Percentiles rank a stretch among this genome's conserved stretches.
phyloP scores from a whole-genome alignment of 2,797 vertebrate genomes.

The Ceryle rudis region DNA sequence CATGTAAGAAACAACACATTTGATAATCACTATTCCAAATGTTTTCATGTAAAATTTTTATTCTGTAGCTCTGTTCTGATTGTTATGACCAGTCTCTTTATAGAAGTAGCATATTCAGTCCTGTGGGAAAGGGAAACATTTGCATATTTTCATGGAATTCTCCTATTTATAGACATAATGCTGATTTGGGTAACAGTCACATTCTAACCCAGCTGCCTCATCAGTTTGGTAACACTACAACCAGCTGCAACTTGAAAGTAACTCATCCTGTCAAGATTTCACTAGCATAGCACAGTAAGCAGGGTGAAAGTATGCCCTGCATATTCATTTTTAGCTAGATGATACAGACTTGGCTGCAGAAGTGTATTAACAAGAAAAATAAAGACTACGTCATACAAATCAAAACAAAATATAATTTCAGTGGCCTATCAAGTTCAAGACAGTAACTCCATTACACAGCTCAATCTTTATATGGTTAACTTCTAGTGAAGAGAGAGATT shows the following conservation, averaged over 20 bases:
- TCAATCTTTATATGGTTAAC: not conserved
- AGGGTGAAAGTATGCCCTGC: not conserved
- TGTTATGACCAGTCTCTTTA: not conserved
- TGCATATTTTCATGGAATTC: not conserved
- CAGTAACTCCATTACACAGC: not conserved
- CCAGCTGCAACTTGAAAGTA: not conserved
- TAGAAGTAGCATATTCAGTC: not conserved
- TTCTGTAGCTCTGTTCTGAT: not conserved
- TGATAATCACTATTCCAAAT: not conserved
- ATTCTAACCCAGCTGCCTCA: not conserved
- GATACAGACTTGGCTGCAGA: not conserved
- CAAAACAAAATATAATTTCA: not conserved
- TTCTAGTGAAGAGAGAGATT: not conserved
- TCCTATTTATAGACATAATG: not conserved
- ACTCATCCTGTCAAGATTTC: not conserved
- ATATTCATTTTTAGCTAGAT: not conserved
- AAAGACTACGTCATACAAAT: not conserved
- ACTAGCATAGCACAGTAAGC: not conserved
- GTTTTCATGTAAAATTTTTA: not conserved
- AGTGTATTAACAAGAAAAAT: not conserved
- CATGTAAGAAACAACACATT: not conserved
- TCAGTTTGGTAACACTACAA: not conserved
- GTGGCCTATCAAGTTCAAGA: not conserved
- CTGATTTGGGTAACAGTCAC: not conserved
- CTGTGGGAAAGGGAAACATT: not conserved